phyloP scores from a whole-genome alignment of 2,888 invertebrate species.

The Pachydiplax longipennis region DNA sequence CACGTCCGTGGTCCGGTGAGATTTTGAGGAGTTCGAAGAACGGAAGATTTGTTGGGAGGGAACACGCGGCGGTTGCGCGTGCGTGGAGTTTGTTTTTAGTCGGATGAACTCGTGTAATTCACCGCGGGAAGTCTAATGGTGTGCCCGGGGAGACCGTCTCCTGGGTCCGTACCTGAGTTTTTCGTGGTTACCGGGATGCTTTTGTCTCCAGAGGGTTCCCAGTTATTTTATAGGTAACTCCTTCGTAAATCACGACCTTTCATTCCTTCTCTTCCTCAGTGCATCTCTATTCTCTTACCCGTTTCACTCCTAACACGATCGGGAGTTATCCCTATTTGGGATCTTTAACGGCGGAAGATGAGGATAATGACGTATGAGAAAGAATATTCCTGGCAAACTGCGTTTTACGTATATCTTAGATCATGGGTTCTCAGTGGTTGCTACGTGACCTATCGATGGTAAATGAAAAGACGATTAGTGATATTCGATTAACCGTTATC shows the following conservation, averaged over 20 bases:
- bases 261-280: not conserved
- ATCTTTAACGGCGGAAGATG: not conserved
- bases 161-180: not conserved
- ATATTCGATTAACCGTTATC: too few species aligned
- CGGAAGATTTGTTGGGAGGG: not conserved
- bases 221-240: not conserved
- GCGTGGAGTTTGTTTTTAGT: not conserved
- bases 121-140: not conserved
- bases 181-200: not conserved
- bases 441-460: not conserved
- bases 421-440: not conserved
- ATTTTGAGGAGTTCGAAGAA: not conserved
- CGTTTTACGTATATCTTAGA: not conserved
- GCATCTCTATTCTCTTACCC: not conserved
- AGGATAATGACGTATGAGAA: not conserved
- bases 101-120: slow-evolving; percentile 1
- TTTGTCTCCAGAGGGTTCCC: not conserved
- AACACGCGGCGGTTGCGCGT: not conserved
- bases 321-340: not conserved
- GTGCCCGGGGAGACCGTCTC: not conserved
- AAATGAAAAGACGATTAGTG: too few species aligned
- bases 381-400: not conserved
- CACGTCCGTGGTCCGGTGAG: not conserved
- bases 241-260: not conserved
- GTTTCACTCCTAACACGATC: not conserved